A percentile compares a stretch with the other conserved stretches of the same genome.
phyloP scores from a whole-genome alignment of 64 coral and sea anemone species.

The Pocillopora damicornis region DNA sequence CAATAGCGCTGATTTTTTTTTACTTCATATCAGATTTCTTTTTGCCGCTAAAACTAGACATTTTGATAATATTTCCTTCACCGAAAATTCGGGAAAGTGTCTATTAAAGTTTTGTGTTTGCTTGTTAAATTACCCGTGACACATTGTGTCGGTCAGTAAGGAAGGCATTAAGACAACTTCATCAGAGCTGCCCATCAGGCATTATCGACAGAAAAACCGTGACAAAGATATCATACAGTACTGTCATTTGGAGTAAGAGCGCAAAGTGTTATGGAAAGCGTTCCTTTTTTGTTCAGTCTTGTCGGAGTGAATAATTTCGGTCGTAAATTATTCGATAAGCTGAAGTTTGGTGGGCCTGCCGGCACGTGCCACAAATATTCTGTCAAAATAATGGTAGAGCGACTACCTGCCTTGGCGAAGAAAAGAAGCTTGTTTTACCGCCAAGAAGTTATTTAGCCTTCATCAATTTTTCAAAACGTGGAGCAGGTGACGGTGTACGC shows the following conservation, averaged over 20 bases:
- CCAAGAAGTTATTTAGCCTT: constrained; percentile 45
- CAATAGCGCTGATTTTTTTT: neutral
- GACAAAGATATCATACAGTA: neutral
- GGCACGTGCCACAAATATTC: neutral
- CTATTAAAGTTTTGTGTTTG: constrained; percentile 19
- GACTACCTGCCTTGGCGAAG: constrained; percentile 8
- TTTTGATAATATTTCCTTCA: neutral
- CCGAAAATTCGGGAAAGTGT: neutral
- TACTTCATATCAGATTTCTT: neutral
- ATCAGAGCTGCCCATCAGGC: constrained; percentile 7
- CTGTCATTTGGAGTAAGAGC: neutral
- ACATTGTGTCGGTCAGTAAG: neutral
- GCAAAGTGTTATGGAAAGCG: neutral
- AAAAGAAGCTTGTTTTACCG: constrained; percentile 43
- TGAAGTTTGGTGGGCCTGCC: neutral
- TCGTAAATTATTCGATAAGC: neutral
- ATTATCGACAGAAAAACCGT: neutral
- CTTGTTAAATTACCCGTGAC: constrained; percentile 27
- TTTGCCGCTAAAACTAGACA: neutral
- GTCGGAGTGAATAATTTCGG: neutral
- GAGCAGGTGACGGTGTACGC: constrained; percentile 34
- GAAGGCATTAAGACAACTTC: constrained; percentile 17
- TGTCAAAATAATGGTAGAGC: neutral
- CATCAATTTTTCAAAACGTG: constrained; percentile 51
- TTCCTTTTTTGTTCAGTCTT: neutral